These are phyloP conservation scores for Sclerurus mexicanus DNA, from an alignment of 2,113 vertebrate species.

Conservation along the genomic window DNA sequence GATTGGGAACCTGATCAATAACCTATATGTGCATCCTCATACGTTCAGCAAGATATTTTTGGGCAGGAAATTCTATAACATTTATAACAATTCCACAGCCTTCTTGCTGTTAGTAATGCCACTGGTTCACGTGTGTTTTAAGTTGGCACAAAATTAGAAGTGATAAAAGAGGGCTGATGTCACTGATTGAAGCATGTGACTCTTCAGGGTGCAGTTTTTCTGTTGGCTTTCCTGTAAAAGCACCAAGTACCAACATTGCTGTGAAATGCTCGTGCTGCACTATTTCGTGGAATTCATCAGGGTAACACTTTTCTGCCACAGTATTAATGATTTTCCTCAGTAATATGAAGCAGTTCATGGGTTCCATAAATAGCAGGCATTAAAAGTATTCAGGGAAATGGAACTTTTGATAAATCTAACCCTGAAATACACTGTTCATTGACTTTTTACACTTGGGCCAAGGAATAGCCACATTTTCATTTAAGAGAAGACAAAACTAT, in stretches of 20 bases:
- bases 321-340: not conserved
- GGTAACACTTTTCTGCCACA: not conserved
- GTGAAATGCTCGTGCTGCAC: not conserved
- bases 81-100: not conserved
- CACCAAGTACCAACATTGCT: not conserved
- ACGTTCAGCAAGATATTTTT: not conserved
- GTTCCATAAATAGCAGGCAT: not conserved
- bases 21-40: accelerated
- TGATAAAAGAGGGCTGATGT: not conserved
- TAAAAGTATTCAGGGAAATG: not conserved
- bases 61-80: not conserved
- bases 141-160: not conserved
- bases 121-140: not conserved
- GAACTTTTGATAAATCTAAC: not conserved
- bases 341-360: not conserved
- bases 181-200: not conserved
- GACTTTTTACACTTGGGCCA: not conserved
- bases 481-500: not conserved
- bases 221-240: not conserved
- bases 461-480: not conserved
- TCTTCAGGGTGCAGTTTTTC: not conserved
- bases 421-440: not conserved
- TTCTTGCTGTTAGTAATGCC: not conserved
- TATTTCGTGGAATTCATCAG: not conserved
- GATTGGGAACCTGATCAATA: not conserved